phyloP scores from a whole-genome alignment of 2,888 invertebrate species.

The Pammene aurita region DNA sequence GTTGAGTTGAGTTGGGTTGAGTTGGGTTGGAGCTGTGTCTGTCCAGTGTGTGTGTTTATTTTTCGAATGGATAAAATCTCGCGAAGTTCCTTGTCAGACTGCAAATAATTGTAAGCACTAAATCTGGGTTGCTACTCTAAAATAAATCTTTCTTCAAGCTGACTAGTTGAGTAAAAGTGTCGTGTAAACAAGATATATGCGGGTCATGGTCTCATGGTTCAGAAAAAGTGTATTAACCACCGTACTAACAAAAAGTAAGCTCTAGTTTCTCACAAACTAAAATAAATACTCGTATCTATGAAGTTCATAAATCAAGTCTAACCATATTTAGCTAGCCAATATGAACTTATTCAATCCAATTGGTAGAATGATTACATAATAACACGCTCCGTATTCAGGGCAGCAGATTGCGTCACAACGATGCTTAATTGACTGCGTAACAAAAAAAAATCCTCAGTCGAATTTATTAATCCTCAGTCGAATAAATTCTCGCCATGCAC shows the following conservation, averaged over 20 bases:
- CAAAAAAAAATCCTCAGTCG: slow-evolving; percentile 47
- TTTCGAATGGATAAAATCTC: too few species aligned
- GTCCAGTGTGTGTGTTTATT: too few species aligned
- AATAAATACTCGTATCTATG: too few species aligned
- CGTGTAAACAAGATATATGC: slow-evolving; percentile 31
- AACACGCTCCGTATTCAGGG: slow-evolving; percentile 50
- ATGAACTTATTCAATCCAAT: slow-evolving; percentile 43
- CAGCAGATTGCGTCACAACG: slow-evolving; percentile 58
- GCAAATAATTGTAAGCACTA: slow-evolving; percentile 17
- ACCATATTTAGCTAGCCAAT: slow-evolving; percentile 26
- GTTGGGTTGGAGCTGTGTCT: too few species aligned
- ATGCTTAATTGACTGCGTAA: slow-evolving; percentile 59
- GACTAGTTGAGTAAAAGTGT: slow-evolving; percentile 33
- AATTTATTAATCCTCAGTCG: slow-evolving; percentile 14
- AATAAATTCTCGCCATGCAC: slow-evolving; percentile 10
- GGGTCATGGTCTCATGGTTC: slow-evolving; percentile 11
- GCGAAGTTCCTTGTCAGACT: neutral
- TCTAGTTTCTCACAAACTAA: neutral
- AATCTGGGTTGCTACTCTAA: slow-evolving; percentile 9
- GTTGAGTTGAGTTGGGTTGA: too few species aligned
- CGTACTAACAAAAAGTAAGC: neutral
- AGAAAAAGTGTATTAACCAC: slow-evolving; percentile 7
- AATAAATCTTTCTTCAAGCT: slow-evolving; percentile 32
- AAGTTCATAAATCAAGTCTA: too few species aligned
- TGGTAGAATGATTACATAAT: slow-evolving; percentile 56